phyloP scores from a whole-genome alignment of 2,888 invertebrate species.

The Laothoe populi region DNA sequence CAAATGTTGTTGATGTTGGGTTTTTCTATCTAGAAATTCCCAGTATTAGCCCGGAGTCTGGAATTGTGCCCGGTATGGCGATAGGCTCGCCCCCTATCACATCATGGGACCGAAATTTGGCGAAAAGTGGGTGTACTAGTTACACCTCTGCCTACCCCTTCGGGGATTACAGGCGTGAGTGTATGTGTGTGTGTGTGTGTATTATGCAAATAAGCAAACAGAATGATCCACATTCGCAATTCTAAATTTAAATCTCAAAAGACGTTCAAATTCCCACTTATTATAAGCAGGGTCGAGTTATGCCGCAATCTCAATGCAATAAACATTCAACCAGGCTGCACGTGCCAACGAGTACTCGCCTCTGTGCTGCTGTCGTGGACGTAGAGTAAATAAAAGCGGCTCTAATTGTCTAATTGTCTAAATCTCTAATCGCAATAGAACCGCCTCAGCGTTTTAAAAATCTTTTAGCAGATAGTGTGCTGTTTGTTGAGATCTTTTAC shows the following conservation, averaged over 20 bases:
- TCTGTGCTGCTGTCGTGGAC: constrained; percentile 47
- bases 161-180: too few relatives aligned
- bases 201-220: not conserved
- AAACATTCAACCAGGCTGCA: constrained; percentile 68
- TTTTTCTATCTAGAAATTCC: too few relatives aligned
- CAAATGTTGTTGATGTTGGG: not conserved
- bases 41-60: too few relatives aligned
- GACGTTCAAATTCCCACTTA: constrained; percentile 57
- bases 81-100: too few relatives aligned
- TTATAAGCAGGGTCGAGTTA: constrained; percentile 64
- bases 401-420: constrained; percentile 39
- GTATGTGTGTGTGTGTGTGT: too few relatives aligned
- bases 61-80: too few relatives aligned
- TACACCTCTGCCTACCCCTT: too few relatives aligned
- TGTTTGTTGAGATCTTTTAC: constrained; percentile 10
- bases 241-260: constrained; percentile 44
- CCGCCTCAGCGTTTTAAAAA: constrained; percentile 20
- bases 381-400: constrained; percentile 52
- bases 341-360: constrained; percentile 63
- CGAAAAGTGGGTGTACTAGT: too few relatives aligned
- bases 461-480: constrained; percentile 7
- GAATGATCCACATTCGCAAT: constrained; percentile 9
- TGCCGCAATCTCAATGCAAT: constrained; percentile 74
- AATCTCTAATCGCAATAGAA: constrained; percentile 9
- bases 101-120: too few relatives aligned